Conservation (phyloP, 2,797 vertebrate species). For the Sternotherus odoratus region DNA sequence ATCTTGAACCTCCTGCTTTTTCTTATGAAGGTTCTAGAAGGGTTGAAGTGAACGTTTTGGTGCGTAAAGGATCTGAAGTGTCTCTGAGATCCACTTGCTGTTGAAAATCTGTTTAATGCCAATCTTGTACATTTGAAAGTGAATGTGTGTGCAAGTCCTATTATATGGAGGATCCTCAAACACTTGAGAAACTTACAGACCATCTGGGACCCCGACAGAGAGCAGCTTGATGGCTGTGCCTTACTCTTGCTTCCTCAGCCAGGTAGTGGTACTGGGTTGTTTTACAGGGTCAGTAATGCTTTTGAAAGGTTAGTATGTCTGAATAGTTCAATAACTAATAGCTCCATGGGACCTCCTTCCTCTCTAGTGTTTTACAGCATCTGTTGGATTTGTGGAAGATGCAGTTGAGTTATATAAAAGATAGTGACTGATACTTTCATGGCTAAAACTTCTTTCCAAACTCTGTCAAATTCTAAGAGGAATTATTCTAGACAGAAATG, state of each 20-base stretch:
- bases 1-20: background rate
- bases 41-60: background rate
- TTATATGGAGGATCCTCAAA: background rate
- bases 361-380: background rate
- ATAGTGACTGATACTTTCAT: slow-evolving; percentile 59
- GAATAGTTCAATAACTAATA: background rate
- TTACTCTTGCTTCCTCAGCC: background rate
- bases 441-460: slow-evolving; percentile 59
- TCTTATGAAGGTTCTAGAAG: background rate
- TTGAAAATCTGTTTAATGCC: background rate
- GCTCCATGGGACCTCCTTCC: background rate
- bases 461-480: slow-evolving; percentile 44
- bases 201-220: too few species aligned
- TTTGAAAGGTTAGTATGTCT: background rate
- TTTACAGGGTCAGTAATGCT: background rate
- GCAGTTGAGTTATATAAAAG: slow-evolving; percentile 57
- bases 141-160: background rate
- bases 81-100: background rate
- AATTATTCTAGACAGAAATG: slow-evolving; percentile 60
- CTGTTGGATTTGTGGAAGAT: slow-evolving; percentile 29
- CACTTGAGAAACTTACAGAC: background rate
- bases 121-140: background rate
- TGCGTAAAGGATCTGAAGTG: background rate
- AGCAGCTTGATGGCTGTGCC: background rate
- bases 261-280: background rate